Evolutionary conservation across 1,140 invertebrate genomes (phyloP).

Genomic region (Tribolium castaneum): DNA sequence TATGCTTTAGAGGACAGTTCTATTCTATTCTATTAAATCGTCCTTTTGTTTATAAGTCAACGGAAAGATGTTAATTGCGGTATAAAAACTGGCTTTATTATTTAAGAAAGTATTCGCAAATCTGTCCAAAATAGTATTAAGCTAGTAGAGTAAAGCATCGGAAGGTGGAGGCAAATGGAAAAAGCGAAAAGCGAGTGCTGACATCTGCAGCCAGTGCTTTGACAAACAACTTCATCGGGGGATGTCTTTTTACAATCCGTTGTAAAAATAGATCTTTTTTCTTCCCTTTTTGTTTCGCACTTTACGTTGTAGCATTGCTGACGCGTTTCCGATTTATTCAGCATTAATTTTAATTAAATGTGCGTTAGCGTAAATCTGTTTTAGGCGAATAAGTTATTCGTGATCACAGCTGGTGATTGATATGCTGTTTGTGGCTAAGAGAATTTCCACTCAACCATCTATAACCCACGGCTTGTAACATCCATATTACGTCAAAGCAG

Average conservation of each 20-base stretch:
- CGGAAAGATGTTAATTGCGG: not conserved
- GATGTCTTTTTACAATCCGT: constrained; percentile 37
- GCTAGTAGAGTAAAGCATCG: not conserved
- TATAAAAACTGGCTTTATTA: constrained; percentile 7
- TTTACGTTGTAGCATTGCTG: not conserved
- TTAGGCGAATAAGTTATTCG: constrained; percentile 1
- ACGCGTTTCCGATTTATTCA: not conserved
- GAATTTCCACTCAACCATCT: not conserved
- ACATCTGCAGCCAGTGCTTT: constrained; percentile 34
- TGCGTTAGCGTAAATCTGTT: constrained; percentile 1
- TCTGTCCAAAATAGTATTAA: constrained; percentile 20
- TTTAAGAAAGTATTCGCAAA: constrained; percentile 5
- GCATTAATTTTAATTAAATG: constrained; percentile 27
- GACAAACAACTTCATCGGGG: constrained; percentile 30
- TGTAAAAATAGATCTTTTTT: constrained; percentile 30
- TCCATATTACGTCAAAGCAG: constrained; percentile 6
- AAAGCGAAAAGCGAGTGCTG: constrained; percentile 31
- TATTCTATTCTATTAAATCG: constrained; percentile 16
- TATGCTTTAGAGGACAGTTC: not conserved
- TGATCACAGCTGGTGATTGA: constrained; percentile 14
- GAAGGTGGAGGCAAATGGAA: constrained; percentile 27
- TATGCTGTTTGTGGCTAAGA: constrained; percentile 24
- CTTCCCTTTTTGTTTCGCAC: constrained; percentile 3
- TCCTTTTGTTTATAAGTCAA: constrained; percentile 6
- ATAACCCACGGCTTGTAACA: constrained; percentile 10